phyloP scores from a whole-genome alignment of 2,113 vertebrate genomes.

The Ifrita kowaldi region DNA sequence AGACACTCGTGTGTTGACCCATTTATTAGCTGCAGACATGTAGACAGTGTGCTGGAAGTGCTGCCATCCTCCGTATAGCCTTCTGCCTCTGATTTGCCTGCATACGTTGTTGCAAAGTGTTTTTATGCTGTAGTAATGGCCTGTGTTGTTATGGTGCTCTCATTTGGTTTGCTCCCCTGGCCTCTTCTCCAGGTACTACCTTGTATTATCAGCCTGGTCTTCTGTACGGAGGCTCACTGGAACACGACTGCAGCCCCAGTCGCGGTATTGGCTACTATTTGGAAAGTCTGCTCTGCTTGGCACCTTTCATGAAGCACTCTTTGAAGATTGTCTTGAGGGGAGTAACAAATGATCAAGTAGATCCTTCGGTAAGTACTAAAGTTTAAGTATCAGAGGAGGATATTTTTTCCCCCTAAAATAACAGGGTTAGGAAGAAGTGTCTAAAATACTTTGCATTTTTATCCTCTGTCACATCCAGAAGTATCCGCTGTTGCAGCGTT shows the following conservation, averaged over 20 bases:
- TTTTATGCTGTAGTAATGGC: background rate
- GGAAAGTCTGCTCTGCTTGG: conserved; percentile 89
- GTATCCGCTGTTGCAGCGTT: background rate
- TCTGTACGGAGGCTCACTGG: conserved; percentile 82
- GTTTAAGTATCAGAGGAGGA: background rate
- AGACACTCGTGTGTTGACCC: background rate
- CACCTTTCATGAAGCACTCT: conserved; percentile 91
- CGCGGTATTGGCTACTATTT: conserved; percentile 91
- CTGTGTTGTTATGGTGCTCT: background rate
- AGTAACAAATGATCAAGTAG: conserved; percentile 87
- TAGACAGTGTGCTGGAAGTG: background rate
- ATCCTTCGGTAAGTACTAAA: conserved; percentile 86
- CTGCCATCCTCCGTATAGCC: background rate
- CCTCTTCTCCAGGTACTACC: conserved; percentile 79
- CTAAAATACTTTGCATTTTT: background rate
- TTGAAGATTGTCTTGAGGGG: conserved; percentile 86
- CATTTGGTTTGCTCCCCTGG: background rate
- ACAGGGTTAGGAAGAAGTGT: background rate
- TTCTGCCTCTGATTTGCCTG: background rate
- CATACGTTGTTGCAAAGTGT: rapidly evolving
- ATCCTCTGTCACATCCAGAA: background rate
- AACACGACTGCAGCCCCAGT: conserved; percentile 87
- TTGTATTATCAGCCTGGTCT: conserved; percentile 93
- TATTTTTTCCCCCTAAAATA: background rate
- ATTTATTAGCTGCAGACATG: background rate